Evolutionary conservation across 1,140 invertebrate genomes (phyloP).

Genomic region (Bombus confusus): DNA sequence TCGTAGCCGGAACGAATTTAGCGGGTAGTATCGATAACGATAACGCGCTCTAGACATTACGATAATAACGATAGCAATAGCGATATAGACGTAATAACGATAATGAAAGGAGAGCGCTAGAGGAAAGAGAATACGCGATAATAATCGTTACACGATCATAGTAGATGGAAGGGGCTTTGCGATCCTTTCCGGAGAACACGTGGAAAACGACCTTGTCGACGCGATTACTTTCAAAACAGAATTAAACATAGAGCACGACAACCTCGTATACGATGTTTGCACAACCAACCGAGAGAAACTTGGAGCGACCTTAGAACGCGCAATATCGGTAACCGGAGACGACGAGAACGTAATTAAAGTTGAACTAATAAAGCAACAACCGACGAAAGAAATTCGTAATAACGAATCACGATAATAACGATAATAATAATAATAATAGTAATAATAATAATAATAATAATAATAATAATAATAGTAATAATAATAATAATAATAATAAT

Average conservation of each 20-base stretch:
- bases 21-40: conserved; percentile 34
- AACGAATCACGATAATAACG: conserved; percentile 42
- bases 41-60: conserved; percentile 1
- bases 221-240: too few species aligned
- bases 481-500: background rate
- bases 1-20: conserved; percentile 51
- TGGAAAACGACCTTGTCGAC: background rate
- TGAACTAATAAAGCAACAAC: conserved; percentile 10
- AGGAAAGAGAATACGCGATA: background rate
- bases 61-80: conserved; percentile 28
- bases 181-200: background rate
- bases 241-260: background rate
- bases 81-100: background rate
- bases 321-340: conserved; percentile 45
- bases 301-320: conserved; percentile 34
- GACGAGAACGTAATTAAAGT: background rate
- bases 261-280: conserved; percentile 13
- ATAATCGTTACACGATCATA: background rate
- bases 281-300: background rate
- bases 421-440: conserved; percentile 17
- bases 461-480: conserved; percentile 27
- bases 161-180: background rate
- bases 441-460: conserved; percentile 32
- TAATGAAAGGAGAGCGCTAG: background rate
- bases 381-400: conserved; percentile 40